Base-by-base conservation (phyloP, 2,797 vertebrate genomes). In the Iguana delicatissima region DNA sequence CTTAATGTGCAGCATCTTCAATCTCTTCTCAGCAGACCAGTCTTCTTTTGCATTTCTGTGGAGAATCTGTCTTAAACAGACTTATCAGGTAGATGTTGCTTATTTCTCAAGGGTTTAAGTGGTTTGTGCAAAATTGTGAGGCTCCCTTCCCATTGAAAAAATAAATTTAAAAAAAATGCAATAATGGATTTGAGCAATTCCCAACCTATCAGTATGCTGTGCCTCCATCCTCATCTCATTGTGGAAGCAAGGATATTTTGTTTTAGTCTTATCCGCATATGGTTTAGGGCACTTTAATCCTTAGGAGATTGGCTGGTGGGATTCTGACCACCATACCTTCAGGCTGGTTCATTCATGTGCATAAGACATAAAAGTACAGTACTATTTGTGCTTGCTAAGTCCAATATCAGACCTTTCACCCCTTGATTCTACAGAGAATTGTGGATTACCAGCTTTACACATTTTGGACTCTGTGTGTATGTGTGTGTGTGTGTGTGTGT, bases 211-310 rank as follows among this genome's bases (percentile, higher is more conserved):
- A 73, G 55, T 86, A 55, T 1, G 18, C 46, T 42, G 22, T 79
- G 85, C 86, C 42, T 5, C 26, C 26, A 32, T 1, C 59, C 24
- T 73, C 62, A 42, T 32, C 16, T 32, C n/a, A 38, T 67, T 88
- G 62, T 82, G 69, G 32, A 55, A 29, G 13, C 42, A 29, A 16
- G 42, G 7, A 76, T 80, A 59, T 42, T 46, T 57, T 89, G 93
- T 79, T 57, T 91, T 77, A 93, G 88, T 94, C 92, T 93, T 92
- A 94, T 93, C 50, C 32, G 29, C 57, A 50, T 38, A 79, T 32
- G 24, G 12, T 14, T 62, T 38, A 16, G 46, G 55, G 35, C 22
- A 55, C 13, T 72, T 46, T 46, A 62, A 29, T 74, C 35, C 12
- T 46, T 12, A 62, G 22, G 26, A 22, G 26, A 59, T 73, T 8